These are phyloP conservation scores for Drosophila albomicans DNA, from an alignment of 1,140 invertebrate species.

Conservation along the genomic window DNA sequence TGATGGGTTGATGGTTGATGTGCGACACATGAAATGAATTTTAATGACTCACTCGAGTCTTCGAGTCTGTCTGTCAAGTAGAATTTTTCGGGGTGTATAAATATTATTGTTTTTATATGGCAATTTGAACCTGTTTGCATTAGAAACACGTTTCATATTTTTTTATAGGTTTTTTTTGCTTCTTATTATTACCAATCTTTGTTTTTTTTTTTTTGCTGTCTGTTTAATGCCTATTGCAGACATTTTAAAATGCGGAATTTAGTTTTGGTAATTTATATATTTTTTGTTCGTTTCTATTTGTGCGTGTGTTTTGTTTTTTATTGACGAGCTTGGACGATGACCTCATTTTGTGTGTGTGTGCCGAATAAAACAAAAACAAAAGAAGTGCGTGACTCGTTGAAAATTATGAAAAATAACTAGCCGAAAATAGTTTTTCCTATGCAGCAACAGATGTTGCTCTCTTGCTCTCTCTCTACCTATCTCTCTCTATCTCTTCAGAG, in stretches of 20 bases:
- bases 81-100: too few species aligned
- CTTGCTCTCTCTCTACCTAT: neutral
- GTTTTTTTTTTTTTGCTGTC: slow-evolving; percentile 21
- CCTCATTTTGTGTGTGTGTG: slow-evolving; percentile 42
- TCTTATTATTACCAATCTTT: neutral
- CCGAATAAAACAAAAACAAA: slow-evolving; percentile 4
- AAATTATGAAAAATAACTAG: slow-evolving; percentile 51
- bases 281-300: neutral
- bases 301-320: slow-evolving; percentile 3
- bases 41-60: slow-evolving; percentile 32
- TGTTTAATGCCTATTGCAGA: slow-evolving; percentile 42
- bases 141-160: slow-evolving; percentile 66
- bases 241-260: slow-evolving; percentile 60
- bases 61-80: slow-evolving; percentile 21
- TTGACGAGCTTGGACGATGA: slow-evolving; percentile 52
- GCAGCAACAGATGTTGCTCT: slow-evolving; percentile 43
- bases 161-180: slow-evolving; percentile 19
- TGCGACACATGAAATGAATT: slow-evolving; percentile 31
- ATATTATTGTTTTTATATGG: slow-evolving; percentile 19
- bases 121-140: slow-evolving; percentile 64
- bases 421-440: slow-evolving; percentile 57
- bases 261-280: slow-evolving; percentile 5
- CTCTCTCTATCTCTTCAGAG: neutral
- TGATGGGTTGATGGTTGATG: slow-evolving; percentile 15
- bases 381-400: slow-evolving; percentile 49